Evolutionary conservation across 1,140 invertebrate genomes (phyloP).

Genomic region (Limonius californicus): DNA sequence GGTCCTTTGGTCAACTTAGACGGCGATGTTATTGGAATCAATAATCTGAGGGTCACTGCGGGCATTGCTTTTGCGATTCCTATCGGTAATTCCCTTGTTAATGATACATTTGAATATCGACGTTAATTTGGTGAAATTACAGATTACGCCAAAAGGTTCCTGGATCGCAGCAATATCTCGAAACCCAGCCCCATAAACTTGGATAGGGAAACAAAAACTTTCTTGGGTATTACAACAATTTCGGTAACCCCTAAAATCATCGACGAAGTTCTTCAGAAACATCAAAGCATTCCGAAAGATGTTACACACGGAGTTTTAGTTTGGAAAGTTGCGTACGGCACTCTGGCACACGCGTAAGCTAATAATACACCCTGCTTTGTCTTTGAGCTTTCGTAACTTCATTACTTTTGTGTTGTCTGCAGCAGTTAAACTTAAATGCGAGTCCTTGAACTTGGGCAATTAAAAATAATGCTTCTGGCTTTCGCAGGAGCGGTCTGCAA

Average conservation of each 20-base stretch:
- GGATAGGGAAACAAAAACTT: constrained; percentile 49
- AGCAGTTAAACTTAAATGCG: no score
- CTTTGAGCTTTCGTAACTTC: no score
- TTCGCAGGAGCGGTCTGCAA: constrained; percentile 68
- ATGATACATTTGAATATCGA: no score
- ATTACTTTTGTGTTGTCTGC: no score
- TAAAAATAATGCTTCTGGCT: neutral
- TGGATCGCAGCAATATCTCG: constrained; percentile 46
- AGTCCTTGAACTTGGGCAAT: no score
- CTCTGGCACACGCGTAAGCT: constrained; percentile 80
- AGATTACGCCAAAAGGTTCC: constrained; percentile 84
- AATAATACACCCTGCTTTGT: neutral
- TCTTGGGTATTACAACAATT: constrained; percentile 87
- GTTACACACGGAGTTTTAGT: constrained; percentile 77
- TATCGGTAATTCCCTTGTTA: constrained; percentile 50
- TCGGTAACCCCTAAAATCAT: constrained; percentile 76
- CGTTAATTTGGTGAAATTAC: constrained; percentile 3
- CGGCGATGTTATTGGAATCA: constrained; percentile 92
- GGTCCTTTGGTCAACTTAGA: constrained; percentile 91
- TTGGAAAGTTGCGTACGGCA: constrained; percentile 80
- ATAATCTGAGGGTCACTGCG: constrained; percentile 87
- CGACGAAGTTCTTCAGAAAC: constrained; percentile 63
- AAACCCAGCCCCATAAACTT: neutral
- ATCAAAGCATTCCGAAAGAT: constrained; percentile 50
- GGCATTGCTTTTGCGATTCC: constrained; percentile 96